A percentile compares a stretch with the other conserved stretches of the same genome.
These are phyloP conservation scores for Ruditapes philippinarum DNA, from an alignment of 1,140 invertebrate species.

Conservation along the genomic window DNA sequence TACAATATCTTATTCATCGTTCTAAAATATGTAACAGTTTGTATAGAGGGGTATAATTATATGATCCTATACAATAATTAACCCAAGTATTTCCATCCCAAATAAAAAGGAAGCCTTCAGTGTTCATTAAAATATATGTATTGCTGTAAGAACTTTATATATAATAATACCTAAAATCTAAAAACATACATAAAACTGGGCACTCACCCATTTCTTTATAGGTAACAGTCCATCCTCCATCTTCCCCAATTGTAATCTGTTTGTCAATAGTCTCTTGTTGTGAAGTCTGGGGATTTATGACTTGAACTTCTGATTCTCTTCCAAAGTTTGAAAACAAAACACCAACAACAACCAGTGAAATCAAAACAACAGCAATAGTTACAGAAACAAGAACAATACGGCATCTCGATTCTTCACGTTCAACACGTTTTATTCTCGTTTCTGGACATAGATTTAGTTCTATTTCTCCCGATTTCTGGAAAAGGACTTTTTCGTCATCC, in stretches of 20 bases:
- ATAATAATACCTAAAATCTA: no score
- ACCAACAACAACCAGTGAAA: neutral
- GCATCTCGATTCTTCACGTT: neutral
- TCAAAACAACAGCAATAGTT: neutral
- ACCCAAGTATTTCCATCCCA: no score
- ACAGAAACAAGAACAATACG: neutral
- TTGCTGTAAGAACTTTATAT: no score
- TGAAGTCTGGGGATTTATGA: neutral
- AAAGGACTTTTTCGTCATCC: conserved; percentile 47
- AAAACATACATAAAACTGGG: no score
- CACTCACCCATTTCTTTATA: conserved; percentile 8
- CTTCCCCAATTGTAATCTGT: neutral
- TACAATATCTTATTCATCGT: no score
- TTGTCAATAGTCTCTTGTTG: neutral
- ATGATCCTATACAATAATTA: no score
- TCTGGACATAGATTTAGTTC: conserved; percentile 49
- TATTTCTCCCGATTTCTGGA: conserved; percentile 44
- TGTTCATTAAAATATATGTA: no score
- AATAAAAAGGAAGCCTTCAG: no score
- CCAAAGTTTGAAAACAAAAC: no score
- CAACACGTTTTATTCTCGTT: neutral
- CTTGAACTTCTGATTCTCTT: no score
- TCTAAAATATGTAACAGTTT: no score
- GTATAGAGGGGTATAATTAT: no score
- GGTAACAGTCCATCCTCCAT: neutral